Percentiles rank a stretch among this genome's conserved stretches.
phyloP scores from a whole-genome alignment of 2,888 invertebrate genomes.

The Tetranychus truncatus region DNA sequence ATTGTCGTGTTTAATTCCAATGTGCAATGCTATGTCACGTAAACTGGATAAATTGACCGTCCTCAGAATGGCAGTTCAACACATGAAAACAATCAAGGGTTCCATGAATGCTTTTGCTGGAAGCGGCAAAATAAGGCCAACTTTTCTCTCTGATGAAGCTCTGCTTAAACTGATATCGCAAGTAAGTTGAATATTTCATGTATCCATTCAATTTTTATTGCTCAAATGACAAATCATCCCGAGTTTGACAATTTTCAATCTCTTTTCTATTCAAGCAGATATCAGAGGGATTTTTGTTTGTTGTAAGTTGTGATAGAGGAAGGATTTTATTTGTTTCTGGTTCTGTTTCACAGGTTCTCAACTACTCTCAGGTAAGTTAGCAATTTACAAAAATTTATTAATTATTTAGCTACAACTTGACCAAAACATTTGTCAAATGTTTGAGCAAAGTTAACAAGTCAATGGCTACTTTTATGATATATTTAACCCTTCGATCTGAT shows the following conservation, averaged over 20 bases:
- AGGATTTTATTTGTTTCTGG: slow-evolving; percentile 72
- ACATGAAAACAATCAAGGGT: slow-evolving; percentile 50
- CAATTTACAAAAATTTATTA: not conserved
- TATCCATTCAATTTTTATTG: slow-evolving; percentile 27
- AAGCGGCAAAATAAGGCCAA: slow-evolving; percentile 54
- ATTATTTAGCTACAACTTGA: not conserved
- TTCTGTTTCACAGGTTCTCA: slow-evolving; percentile 59
- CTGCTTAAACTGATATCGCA: slow-evolving; percentile 63
- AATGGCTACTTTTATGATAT: no score
- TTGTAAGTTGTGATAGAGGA: slow-evolving; percentile 79
- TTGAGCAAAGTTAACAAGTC: no score
- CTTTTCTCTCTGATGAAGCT: slow-evolving; percentile 67
- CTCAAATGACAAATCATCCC: not conserved
- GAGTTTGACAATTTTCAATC: not conserved
- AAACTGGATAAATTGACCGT: slow-evolving; percentile 81
- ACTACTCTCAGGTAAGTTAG: slow-evolving; percentile 53
- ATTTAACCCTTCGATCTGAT: not conserved
- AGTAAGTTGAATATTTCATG: slow-evolving; percentile 34
- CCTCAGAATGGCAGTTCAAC: slow-evolving; percentile 78
- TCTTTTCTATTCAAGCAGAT: slow-evolving; percentile 39
- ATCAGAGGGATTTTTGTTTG: slow-evolving; percentile 74
- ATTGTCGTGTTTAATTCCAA: slow-evolving; percentile 69
- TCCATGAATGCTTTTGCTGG: slow-evolving; percentile 35
- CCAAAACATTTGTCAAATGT: no score
- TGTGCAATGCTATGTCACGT: slow-evolving; percentile 78